These are phyloP conservation scores for Acarapis woodi DNA, from an alignment of 1,140 invertebrate genomes.

Conservation along the genomic window DNA sequence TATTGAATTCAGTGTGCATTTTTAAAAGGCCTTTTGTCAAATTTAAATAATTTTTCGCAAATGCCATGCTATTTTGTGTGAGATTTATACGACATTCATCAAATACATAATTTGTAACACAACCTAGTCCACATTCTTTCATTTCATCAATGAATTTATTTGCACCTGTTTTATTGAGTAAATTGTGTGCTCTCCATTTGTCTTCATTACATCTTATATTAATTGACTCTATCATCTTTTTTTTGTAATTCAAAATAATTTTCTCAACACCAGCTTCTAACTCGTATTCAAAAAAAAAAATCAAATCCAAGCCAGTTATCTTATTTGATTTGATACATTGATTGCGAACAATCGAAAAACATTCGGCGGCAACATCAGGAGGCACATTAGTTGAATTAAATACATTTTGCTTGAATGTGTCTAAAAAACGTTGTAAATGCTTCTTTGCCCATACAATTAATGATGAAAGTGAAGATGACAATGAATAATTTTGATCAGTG, in stretches of 20 bases:
- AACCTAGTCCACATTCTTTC: slow-evolving; percentile 22
- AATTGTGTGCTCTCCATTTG: slow-evolving; percentile 35
- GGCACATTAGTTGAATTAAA: slow-evolving; percentile 68
- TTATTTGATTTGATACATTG: slow-evolving; percentile 25
- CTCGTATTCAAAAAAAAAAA: slow-evolving; percentile 49
- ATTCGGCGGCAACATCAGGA: slow-evolving; percentile 50
- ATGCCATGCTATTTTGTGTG: slow-evolving; percentile 35
- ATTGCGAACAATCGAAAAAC: slow-evolving; percentile 40
- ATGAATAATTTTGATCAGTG: not conserved
- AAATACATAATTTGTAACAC: slow-evolving; percentile 23
- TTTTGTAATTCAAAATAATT: slow-evolving; percentile 30
- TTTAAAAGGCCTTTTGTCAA: slow-evolving; percentile 35
- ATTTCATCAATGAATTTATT: slow-evolving; percentile 26
- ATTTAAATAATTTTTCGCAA: slow-evolving; percentile 31
- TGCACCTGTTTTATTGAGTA: slow-evolving; percentile 24
- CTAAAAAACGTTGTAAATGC: slow-evolving; percentile 47
- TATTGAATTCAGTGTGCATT: slow-evolving; percentile 29
- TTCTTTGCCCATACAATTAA: slow-evolving; percentile 6
- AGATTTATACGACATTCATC: slow-evolving; percentile 34
- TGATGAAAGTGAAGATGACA: slow-evolving; percentile 4
- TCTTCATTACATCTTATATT: slow-evolving; percentile 34
- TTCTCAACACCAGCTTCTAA: slow-evolving; percentile 31
- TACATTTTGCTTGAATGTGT: slow-evolving; percentile 58
- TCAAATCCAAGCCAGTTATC: slow-evolving; percentile 38
- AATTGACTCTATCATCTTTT: slow-evolving; percentile 41